phyloP scores from a whole-genome alignment of 2,888 invertebrate genomes.

The Drosophila cyrtoloma region DNA sequence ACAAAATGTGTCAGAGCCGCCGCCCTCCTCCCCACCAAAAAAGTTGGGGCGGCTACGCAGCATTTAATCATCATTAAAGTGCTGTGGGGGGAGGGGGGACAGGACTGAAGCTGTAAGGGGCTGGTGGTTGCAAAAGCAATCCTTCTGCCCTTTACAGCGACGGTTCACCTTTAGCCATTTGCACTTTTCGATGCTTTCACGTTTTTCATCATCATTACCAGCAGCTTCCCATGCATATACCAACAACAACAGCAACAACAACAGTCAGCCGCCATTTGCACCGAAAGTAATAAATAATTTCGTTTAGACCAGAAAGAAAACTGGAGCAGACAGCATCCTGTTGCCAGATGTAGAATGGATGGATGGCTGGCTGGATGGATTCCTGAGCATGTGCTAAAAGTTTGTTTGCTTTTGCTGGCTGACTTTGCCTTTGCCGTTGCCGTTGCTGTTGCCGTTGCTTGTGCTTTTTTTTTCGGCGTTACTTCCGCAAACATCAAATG shows the following conservation, averaged over 20 bases:
- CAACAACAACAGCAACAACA: conserved; percentile 20
- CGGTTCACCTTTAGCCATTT: conserved; percentile 76
- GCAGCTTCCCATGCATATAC: conserved; percentile 57
- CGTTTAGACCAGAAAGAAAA: conserved; percentile 69
- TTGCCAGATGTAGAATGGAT: conserved; percentile 31
- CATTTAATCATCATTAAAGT: conserved; percentile 81
- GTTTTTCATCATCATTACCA: conserved; percentile 81
- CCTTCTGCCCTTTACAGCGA: conserved; percentile 62
- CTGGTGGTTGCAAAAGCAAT: conserved; percentile 38
- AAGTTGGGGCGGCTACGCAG: conserved; percentile 45
- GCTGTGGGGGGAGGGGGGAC: conserved; percentile 17
- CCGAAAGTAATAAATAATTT: conserved; percentile 79
- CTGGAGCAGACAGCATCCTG: conserved; percentile 50
- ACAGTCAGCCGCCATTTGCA: conserved; percentile 56
- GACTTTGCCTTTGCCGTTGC: neutral
- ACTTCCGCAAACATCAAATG: conserved; percentile 79
- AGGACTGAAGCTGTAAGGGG: neutral
- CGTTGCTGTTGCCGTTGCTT: neutral
- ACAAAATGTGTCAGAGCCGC: conserved; percentile 47
- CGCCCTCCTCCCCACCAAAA: conserved; percentile 2
- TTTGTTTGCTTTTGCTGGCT: conserved; percentile 70
- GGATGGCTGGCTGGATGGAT: conserved; percentile 30
- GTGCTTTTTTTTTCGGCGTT: conserved; percentile 52
- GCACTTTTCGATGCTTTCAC: conserved; percentile 82
- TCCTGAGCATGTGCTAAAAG: conserved; percentile 73